A percentile compares a stretch with the other conserved stretches of the same genome.
phyloP scores from a whole-genome alignment of 1,140 invertebrate species.

The Oedothorax gibbosus region DNA sequence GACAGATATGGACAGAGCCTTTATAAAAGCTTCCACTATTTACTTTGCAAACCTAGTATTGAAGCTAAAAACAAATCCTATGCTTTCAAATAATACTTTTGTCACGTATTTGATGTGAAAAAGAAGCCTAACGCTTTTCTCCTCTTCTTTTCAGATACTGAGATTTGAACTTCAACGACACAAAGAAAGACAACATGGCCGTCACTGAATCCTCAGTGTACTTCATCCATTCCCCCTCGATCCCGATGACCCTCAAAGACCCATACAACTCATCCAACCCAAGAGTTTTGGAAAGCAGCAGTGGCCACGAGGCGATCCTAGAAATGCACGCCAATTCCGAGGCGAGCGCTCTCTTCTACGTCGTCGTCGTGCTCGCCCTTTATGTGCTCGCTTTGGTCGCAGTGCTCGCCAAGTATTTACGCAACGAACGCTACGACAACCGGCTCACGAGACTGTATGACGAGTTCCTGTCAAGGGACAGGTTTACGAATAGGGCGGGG shows the following conservation, averaged over 20 bases:
- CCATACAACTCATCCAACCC: neutral
- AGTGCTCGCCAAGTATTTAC: slow-evolving; percentile 57
- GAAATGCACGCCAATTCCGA: slow-evolving; percentile 63
- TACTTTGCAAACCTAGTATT: too few relatives aligned
- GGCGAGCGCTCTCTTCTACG: slow-evolving; percentile 60
- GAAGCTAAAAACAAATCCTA: too few relatives aligned
- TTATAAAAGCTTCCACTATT: too few relatives aligned
- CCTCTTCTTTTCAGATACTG: too few relatives aligned
- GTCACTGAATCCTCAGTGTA: slow-evolving; percentile 16
- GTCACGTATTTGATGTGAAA: too few relatives aligned
- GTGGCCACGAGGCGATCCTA: slow-evolving; percentile 53
- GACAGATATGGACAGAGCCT: too few relatives aligned
- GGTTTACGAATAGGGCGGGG: slow-evolving; percentile 37
- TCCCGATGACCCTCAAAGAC: slow-evolving; percentile 50
- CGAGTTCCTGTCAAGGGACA: slow-evolving; percentile 53
- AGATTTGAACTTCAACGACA: too few relatives aligned
- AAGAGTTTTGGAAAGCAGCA: neutral
- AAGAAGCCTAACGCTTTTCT: too few relatives aligned
- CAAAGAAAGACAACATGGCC: neutral
- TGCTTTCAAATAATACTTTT: too few relatives aligned
- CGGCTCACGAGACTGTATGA: slow-evolving; percentile 57
- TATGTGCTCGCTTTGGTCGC: slow-evolving; percentile 57
- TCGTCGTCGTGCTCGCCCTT: slow-evolving; percentile 61
- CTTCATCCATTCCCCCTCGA: slow-evolving; percentile 39
- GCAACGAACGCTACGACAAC: slow-evolving; percentile 58